Base-by-base conservation (phyloP, 2,113 vertebrate species). In the Ceyx cyanopectus region DNA sequence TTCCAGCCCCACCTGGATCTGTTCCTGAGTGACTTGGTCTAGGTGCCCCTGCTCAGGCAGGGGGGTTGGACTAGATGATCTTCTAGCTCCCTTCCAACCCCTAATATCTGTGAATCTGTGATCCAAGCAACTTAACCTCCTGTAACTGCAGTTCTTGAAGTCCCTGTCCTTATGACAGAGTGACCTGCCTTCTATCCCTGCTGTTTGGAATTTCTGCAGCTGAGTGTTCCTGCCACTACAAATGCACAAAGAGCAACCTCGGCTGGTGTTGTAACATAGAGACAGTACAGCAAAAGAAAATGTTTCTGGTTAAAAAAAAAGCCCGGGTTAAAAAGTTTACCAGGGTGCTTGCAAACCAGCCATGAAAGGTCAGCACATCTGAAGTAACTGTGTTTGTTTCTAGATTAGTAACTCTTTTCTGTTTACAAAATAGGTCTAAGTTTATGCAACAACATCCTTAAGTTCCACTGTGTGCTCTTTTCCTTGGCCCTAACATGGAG, bases 121-220 rank as follows among this genome's bases (percentile, higher is more conserved):
- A 43, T 83, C 11, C 32, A 41, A 88, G 37, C 15, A 72, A 27
- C 14, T 46, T 78, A 40, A 48, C 22, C 27, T 76, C 27, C 37
- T 61, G 6, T 57, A 81, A 41, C 61, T 78, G 66, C 43, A 70
- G 26, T 50, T 40, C 14, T 58, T 23, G n/a, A 62, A 26, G n/a
- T 37, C 17, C 2, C 65, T 74, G 46, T 54, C 24, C 4, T 61
- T 32, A 13, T 12, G 13, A 10, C 2, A 2, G 2, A 1, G 15
- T 62, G 61, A 58, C 26, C 26, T 70, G 27, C 19, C n/a, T 87
- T 72, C 79, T 80, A 0, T 18, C 19, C 15, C 19, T 65, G 9
- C 7, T 67, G 8, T 37, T 87, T 17, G 43, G 40, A 50, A 34
- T 79, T 87, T 68, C 43, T 85, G 23, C 48, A 81, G 37, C 62